phyloP scores from a whole-genome alignment of 1,140 invertebrate species.

The Drosophila melanica region DNA sequence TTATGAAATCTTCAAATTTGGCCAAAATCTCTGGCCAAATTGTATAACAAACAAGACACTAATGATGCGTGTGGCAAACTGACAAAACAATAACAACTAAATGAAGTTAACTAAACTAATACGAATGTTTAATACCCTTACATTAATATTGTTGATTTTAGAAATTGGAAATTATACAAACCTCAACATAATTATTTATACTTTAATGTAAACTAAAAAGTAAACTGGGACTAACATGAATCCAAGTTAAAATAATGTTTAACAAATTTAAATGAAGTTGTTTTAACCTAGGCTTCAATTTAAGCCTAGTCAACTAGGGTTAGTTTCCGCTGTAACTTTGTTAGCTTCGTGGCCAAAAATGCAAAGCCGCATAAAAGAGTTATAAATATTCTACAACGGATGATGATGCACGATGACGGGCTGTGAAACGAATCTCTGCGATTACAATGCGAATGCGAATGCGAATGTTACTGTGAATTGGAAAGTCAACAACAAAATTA shows the following conservation, averaged over 20 bases:
- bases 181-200: too few relatives aligned
- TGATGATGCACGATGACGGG: slow-evolving; percentile 38
- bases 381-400: slow-evolving; percentile 31
- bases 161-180: too few relatives aligned
- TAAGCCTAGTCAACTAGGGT: not conserved
- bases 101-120: not conserved
- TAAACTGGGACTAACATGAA: too few relatives aligned
- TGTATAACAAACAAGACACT: slow-evolving; percentile 74
- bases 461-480: slow-evolving; percentile 45
- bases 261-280: not conserved
- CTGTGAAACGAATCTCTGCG: slow-evolving; percentile 39
- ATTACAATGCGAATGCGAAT: slow-evolving; percentile 52
- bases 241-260: too few relatives aligned
- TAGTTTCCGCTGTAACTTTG: not conserved
- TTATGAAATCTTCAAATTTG: slow-evolving; percentile 65
- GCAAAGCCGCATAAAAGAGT: slow-evolving; percentile 7
- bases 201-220: too few relatives aligned
- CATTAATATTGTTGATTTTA: not conserved
- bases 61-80: slow-evolving; percentile 58
- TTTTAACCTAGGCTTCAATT: not conserved
- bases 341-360: not conserved
- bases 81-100: slow-evolving; percentile 20
- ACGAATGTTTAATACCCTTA: slow-evolving; percentile 18
- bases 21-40: slow-evolving; percentile 61
- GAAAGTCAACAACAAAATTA: slow-evolving; percentile 19